phyloP scores from a whole-genome alignment of 2,888 invertebrate species.

The Criorhina ranunculi region DNA sequence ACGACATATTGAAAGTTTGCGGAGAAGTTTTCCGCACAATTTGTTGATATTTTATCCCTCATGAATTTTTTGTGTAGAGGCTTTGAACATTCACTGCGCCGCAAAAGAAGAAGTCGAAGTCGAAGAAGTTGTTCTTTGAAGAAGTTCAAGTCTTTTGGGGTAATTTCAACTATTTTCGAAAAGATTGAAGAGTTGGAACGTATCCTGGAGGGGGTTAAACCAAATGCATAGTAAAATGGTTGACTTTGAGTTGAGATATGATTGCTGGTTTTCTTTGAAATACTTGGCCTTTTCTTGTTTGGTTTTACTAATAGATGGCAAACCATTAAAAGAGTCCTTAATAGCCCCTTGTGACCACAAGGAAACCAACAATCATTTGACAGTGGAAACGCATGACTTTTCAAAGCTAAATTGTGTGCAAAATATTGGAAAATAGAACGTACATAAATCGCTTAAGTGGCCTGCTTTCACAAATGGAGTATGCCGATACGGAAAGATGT shows the following conservation, averaged over 20 bases:
- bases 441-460: too few relatives aligned
- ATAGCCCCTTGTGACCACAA: too few relatives aligned
- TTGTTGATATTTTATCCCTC: conserved; percentile 67
- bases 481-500: too few relatives aligned
- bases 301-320: too few relatives aligned
- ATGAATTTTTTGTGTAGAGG: conserved; percentile 42
- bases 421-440: too few relatives aligned
- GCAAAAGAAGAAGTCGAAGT: conserved; percentile 2
- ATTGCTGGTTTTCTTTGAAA: conserved; percentile 48
- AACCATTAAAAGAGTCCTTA: too few relatives aligned
- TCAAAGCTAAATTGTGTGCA: too few relatives aligned
- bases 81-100: conserved; percentile 16
- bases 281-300: not conserved
- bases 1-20: conserved; percentile 72
- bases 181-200: not conserved
- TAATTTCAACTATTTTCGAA: conserved; percentile 68
- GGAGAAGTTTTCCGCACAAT: conserved; percentile 73
- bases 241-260: conserved; percentile 40
- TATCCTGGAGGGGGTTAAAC: not conserved
- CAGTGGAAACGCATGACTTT: too few relatives aligned
- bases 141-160: conserved; percentile 63
- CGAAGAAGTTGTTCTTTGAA: conserved; percentile 50
- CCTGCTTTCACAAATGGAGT: too few relatives aligned
- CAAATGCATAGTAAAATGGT: conserved; percentile 47
- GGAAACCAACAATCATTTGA: too few relatives aligned